phyloP scores from a whole-genome alignment of 2,888 invertebrate genomes.

The Ferdinandea cuprea region DNA sequence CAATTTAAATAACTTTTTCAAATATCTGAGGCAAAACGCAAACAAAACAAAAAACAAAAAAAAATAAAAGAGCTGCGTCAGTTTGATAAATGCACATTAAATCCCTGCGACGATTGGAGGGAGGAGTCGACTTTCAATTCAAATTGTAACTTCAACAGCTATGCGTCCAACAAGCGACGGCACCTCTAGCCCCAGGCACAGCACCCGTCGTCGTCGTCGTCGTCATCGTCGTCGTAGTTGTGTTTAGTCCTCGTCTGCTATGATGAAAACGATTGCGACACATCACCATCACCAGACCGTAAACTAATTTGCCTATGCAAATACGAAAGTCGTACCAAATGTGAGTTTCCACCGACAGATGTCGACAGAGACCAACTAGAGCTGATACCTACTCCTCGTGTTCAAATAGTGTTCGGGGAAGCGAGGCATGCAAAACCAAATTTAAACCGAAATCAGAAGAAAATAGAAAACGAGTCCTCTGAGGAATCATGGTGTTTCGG shows the following conservation, averaged over 20 bases:
- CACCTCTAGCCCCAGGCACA: slow-evolving; percentile 54
- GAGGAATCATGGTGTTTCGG: slow-evolving; percentile 19
- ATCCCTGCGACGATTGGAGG: slow-evolving; percentile 67
- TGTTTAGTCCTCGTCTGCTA: slow-evolving; percentile 14
- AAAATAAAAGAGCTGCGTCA: slow-evolving; percentile 56
- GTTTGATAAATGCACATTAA: slow-evolving; percentile 72
- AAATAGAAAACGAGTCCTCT: slow-evolving; percentile 58
- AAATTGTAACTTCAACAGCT: slow-evolving; percentile 68
- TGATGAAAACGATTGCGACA: slow-evolving; percentile 69
- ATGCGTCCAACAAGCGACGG: slow-evolving; percentile 31
- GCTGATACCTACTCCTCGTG: not conserved
- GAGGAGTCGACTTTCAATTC: slow-evolving; percentile 61
- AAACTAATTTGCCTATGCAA: slow-evolving; percentile 75
- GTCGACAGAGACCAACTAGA: slow-evolving; percentile 47
- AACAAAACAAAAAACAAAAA: too few relatives aligned
- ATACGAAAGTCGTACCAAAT: slow-evolving; percentile 55
- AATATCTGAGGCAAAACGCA: slow-evolving; percentile 34
- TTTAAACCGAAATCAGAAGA: slow-evolving; percentile 59
- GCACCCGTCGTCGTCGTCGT: slow-evolving; percentile 36
- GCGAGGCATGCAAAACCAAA: slow-evolving; percentile 24
- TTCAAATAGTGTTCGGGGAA: not conserved
- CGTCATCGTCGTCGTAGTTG: not conserved
- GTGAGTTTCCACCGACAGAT: slow-evolving; percentile 71
- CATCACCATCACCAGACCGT: slow-evolving; percentile 74
- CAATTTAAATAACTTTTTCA: slow-evolving; percentile 66